Evolutionary conservation across 2,888 invertebrate genomes (phyloP).

Genomic region (Taphrorychus bicolor): DNA sequence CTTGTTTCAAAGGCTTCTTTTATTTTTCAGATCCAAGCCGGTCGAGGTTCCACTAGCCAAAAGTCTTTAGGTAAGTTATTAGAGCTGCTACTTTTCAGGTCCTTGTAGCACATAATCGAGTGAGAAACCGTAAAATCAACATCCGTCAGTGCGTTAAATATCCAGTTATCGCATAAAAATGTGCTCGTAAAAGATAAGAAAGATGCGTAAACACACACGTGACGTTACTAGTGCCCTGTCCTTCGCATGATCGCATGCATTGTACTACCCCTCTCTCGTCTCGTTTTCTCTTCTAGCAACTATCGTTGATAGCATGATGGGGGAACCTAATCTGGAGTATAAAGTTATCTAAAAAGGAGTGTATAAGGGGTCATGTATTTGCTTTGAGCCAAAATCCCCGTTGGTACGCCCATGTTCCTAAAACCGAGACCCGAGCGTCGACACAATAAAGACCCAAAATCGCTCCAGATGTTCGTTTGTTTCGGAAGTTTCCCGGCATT

Average conservation of each 20-base stretch:
- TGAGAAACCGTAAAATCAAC: too few species aligned
- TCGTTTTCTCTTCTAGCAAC: neutral
- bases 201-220: neutral
- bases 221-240: neutral
- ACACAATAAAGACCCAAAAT: slow-evolving; percentile 42
- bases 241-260: neutral
- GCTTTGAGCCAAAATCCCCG: neutral
- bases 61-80: too few species aligned
- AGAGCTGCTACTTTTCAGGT: too few species aligned
- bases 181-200: neutral
- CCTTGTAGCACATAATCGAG: too few species aligned
- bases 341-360: too few species aligned
- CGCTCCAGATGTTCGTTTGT: slow-evolving; percentile 42
- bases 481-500: slow-evolving; percentile 39
- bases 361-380: too few species aligned
- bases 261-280: neutral
- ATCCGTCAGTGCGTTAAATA: too few species aligned
- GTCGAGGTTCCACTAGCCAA: too few species aligned
- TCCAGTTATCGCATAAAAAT: too few species aligned
- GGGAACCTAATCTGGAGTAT: neutral
- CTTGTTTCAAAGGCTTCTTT: too few species aligned
- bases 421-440: slow-evolving; percentile 29
- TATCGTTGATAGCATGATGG: too few species aligned
- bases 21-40: too few species aligned
- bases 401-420: slow-evolving; percentile 26